Base-by-base conservation (phyloP, 2,888 invertebrate genomes). In the Cryptus viduatorius region DNA sequence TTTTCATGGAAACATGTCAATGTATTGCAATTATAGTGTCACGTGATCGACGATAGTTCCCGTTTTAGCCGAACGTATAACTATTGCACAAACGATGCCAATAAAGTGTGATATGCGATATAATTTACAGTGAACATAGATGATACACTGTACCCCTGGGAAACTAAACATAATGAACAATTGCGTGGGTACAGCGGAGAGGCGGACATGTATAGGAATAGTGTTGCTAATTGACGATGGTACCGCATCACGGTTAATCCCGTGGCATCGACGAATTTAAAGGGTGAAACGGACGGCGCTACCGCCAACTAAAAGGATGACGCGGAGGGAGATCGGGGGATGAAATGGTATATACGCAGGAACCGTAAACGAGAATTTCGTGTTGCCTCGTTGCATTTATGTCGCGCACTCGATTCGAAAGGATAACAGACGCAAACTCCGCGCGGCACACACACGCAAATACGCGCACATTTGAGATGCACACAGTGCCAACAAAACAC, bases 221-320 rank as follows among this genome's bases (percentile, higher is more conserved):
- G 59, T 65, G 31, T 24, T 42, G 42, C 59, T 77, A 72, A 73
- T 72, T 78, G 59, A 68, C 68, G 53, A 50, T 4, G 56, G 42
- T 61, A 78, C 67, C 65, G n/a, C 72, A 31, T 61, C 50, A 71
- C 29, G 48, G 61, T 78, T 19, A 73, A 77, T 48, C 56, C 37
- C 56, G 8, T 14, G 71, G 10, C 67, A 59, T 56, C 37, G 42
- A 1, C 29, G 29, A 78, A 82, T 82, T 82, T 68, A 44, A 78
- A 65, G 59, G 72, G 14, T 44, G 24, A 7, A 37, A 29, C 4
- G 82, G 14, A 53, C 12, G n/a, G 71, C 31, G 48, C 44, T 12
- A n/a, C 44, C 19, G 16, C n/a, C n/a, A 24, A 65, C 42, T 4
- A 10, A 53, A 64, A 71, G 24, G 24, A 42, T 2, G 46, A 16